phyloP scores from a whole-genome alignment of 2,113 vertebrate genomes.

The Ctenomys sociabilis region DNA sequence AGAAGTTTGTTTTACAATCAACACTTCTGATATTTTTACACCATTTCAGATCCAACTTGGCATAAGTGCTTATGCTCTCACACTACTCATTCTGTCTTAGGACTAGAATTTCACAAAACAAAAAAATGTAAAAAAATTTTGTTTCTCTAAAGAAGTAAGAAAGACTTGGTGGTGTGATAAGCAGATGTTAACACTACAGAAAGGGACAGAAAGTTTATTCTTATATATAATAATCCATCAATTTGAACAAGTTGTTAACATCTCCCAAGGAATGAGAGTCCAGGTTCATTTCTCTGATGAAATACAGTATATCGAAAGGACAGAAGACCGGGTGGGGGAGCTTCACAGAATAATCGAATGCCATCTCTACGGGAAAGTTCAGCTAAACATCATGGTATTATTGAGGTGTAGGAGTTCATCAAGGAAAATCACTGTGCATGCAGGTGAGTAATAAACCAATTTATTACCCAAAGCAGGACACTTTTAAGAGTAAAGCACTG shows the following conservation, averaged over 20 bases:
- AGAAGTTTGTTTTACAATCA: slow-evolving; percentile 78
- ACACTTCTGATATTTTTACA: slow-evolving; percentile 78
- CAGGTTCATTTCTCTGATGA: slow-evolving; percentile 8
- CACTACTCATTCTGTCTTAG: slow-evolving; percentile 68
- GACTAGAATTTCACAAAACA: slow-evolving; percentile 71
- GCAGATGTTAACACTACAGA: slow-evolving; percentile 52
- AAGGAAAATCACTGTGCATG: neutral
- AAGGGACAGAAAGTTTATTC: neutral
- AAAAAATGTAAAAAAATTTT: slow-evolving; percentile 54
- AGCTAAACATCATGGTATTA: neutral
- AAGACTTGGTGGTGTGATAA: neutral
- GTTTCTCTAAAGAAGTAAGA: slow-evolving; percentile 59
- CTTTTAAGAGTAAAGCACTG: neutral
- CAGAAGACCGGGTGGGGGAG: neutral
- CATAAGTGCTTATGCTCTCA: slow-evolving; percentile 62
- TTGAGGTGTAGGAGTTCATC: neutral
- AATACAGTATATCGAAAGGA: neutral
- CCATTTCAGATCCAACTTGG: slow-evolving; percentile 71
- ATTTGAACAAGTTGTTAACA: slow-evolving; percentile 32
- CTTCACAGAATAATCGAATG: neutral
- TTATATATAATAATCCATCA: neutral
- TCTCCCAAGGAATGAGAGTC: neutral
- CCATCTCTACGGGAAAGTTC: neutral
- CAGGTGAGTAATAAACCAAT: neutral
- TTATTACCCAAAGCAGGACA: neutral